These are phyloP conservation scores for Halesus radiatus DNA, from an alignment of 1,140 invertebrate genomes.

Conservation along the genomic window DNA sequence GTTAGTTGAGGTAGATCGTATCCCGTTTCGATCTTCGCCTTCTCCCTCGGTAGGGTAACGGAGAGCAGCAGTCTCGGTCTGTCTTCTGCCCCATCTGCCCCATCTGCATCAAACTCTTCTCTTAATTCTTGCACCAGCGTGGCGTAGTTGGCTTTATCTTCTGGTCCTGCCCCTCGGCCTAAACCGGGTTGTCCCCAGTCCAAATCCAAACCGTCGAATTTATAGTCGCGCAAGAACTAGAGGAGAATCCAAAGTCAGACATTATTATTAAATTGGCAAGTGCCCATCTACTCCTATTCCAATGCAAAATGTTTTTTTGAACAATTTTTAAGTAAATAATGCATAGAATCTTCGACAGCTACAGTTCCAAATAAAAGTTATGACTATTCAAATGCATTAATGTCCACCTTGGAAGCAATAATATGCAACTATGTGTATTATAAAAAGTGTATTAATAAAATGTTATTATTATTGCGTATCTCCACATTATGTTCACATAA, in stretches of 20 bases:
- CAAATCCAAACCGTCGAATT: constrained; percentile 95
- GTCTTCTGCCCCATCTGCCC: background rate
- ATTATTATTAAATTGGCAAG: background rate
- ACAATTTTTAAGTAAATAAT: no score
- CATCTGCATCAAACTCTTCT: background rate
- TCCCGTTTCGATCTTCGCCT: background rate
- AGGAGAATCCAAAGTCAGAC: background rate
- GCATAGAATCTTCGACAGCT: no score
- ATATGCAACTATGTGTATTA: no score
- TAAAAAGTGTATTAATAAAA: no score
- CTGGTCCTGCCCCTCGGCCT: constrained; percentile 62
- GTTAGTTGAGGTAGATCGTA: background rate
- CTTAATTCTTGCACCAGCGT: background rate
- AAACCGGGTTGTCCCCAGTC: constrained; percentile 96
- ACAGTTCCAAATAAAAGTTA: no score
- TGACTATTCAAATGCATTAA: no score
- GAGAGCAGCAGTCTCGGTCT: background rate
- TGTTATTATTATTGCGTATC: no score
- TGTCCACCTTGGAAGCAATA: no score
- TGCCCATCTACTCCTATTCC: no score
- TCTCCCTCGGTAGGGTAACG: constrained; percentile 69
- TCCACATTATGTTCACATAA: no score
- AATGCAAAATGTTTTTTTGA: no score
- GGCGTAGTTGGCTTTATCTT: constrained; percentile 14
- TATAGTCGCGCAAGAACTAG: constrained; percentile 87